phyloP scores from a whole-genome alignment of 2,888 invertebrate genomes.

The Rhopalosiphum nymphaeae region DNA sequence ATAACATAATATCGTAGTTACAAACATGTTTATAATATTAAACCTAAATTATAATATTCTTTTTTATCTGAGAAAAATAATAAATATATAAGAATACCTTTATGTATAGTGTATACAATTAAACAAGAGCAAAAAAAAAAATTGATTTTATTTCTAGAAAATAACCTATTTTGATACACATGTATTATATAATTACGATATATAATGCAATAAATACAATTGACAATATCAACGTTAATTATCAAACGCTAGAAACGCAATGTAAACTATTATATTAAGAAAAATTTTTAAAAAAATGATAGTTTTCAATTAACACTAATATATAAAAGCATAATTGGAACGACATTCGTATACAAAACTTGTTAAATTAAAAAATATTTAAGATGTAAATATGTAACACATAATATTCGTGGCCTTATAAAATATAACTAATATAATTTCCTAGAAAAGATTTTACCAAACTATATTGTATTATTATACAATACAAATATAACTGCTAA shows the following conservation, averaged over 20 bases:
- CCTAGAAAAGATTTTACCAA: background rate
- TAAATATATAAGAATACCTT: background rate
- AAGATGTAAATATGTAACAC: too few relatives aligned
- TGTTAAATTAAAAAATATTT: background rate
- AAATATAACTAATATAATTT: background rate
- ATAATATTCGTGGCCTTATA: too few relatives aligned
- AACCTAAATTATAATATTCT: background rate
- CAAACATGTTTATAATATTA: background rate
- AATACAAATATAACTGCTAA: background rate
- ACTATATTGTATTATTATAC: background rate
- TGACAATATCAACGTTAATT: background rate
- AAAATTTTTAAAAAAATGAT: background rate
- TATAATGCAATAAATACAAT: too few relatives aligned
- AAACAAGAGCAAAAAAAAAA: background rate
- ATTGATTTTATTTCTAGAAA: too few relatives aligned
- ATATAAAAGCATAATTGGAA: background rate
- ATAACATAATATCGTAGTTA: background rate
- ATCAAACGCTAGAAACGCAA: background rate
- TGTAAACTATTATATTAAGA: background rate
- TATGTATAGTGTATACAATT: background rate
- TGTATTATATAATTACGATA: background rate
- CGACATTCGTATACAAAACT: background rate
- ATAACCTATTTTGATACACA: background rate
- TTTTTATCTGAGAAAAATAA: background rate
- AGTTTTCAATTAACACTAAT: background rate